Base-by-base conservation (phyloP, 1,140 invertebrate species). In the Calosoma granatense region DNA sequence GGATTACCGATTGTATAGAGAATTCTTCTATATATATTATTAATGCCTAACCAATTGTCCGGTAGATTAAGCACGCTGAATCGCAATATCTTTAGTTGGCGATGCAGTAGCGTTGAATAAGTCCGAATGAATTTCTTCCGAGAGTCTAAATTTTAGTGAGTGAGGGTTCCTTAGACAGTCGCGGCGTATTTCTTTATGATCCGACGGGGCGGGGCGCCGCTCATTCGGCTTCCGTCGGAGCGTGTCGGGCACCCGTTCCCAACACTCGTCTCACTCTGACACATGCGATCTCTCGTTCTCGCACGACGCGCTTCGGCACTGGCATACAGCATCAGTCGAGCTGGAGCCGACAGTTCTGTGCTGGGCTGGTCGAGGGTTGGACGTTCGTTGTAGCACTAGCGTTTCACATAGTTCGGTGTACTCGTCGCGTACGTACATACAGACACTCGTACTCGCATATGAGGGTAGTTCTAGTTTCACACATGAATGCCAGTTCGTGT, bases 41-140 rank as follows among this genome's bases (percentile, higher is more conserved):
- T 39, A 56, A 63, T 56, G 56, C 47, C 41, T 57, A 54, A 54
- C 59, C 60, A 65, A 67, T 63, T 67, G 62, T 63, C 51, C 62
- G 65, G 57, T 64, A 65, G 60, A 66, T 65, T 66, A 55, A 65
- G 62, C 62, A 57, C 57, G 57, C 51, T 22, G 57, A 43, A 47
- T 36, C 47, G 22, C 41, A 59, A 55, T 51, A 56, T 59, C 43
- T 51, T 47, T 55, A 9, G 54, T n/a, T 53, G 51, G 20, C 43
- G 51, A 51, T 6, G 21, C 47, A n/a, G 22, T 51, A 23, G 20
- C 19, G 41, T 56, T 63, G 59, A 64, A 63, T 64, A 60, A 60
- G 58, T 59, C 19, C 55, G 52, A 63, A 54, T 63, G 56, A 63
- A 61, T 58, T 63, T 56, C 55, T 61, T 63, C 60, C 60, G 53